Evolutionary conservation across 2,797 vertebrate genomes (phyloP).

Genomic region (Hydrocynus forskahlii): DNA sequence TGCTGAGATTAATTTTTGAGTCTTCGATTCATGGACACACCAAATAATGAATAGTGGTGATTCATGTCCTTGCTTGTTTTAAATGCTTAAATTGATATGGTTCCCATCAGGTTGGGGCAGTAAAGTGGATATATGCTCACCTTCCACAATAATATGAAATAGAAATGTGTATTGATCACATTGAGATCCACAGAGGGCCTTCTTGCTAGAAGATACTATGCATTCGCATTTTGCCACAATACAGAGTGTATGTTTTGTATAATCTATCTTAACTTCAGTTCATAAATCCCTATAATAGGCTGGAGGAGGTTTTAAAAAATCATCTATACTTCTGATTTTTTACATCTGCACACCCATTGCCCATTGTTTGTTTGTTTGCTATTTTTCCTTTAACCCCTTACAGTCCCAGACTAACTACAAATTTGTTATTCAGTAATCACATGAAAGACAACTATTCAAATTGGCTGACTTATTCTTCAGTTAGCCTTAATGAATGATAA

Average conservation of each 20-base stretch:
- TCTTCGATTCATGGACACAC: slow-evolving; percentile 63
- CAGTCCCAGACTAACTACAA: neutral
- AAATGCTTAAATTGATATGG: slow-evolving; percentile 64
- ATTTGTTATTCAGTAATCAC: neutral
- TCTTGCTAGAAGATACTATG: slow-evolving; percentile 38
- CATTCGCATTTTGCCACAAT: slow-evolving; percentile 30
- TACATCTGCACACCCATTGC: neutral
- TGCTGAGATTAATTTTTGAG: slow-evolving; percentile 63
- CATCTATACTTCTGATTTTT: slow-evolving; percentile 7
- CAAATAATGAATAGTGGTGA: slow-evolving; percentile 64
- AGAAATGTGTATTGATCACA: slow-evolving; percentile 59
- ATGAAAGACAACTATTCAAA: neutral
- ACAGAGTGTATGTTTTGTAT: slow-evolving; percentile 28
- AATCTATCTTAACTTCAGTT: slow-evolving; percentile 39
- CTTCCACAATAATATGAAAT: slow-evolving; percentile 55
- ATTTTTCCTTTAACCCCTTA: neutral
- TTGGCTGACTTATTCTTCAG: neutral
- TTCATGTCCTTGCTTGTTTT: slow-evolving; percentile 64
- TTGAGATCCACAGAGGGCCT: slow-evolving; percentile 39
- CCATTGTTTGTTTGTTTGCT: neutral
- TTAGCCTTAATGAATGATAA: neutral
- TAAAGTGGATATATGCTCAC: slow-evolving; percentile 47
- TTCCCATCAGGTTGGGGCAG: slow-evolving; percentile 57
- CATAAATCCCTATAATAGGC: slow-evolving; percentile 41
- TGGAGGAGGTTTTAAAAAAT: neutral